Evolutionary conservation across 2,888 invertebrate genomes (phyloP).

Genomic region (Napeogenes inachia): DNA sequence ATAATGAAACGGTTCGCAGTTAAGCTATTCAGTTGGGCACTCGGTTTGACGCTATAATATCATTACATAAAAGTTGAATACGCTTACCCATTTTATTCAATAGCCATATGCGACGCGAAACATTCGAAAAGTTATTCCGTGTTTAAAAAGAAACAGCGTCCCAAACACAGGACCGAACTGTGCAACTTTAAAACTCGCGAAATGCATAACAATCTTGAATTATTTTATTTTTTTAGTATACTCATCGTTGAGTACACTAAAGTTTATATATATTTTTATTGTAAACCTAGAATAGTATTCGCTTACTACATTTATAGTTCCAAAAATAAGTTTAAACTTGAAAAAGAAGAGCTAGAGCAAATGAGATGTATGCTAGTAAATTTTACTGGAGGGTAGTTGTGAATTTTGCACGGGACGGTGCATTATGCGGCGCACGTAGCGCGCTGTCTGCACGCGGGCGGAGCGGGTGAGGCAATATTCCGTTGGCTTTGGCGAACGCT

Average conservation of each 20-base stretch:
- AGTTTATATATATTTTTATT: too few species aligned
- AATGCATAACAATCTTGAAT: slow-evolving; percentile 64
- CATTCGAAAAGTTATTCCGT: slow-evolving; percentile 11
- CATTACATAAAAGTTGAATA: background rate
- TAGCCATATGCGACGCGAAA: slow-evolving; percentile 11
- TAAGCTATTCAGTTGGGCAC: too few species aligned
- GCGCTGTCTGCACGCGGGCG: slow-evolving; percentile 44
- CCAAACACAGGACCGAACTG: slow-evolving; percentile 51
- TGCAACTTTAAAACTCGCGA: slow-evolving; percentile 66
- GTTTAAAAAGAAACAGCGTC: slow-evolving; percentile 43
- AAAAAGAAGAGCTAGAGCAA: slow-evolving; percentile 58
- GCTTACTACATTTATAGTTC: too few species aligned
- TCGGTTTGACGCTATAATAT: too few species aligned
- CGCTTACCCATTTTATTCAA: slow-evolving; percentile 3
- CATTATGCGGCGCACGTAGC: slow-evolving; percentile 75
- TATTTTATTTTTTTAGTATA: too few species aligned
- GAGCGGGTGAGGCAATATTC: slow-evolving; percentile 44
- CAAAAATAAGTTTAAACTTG: slow-evolving; percentile 4
- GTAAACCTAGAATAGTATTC: too few species aligned
- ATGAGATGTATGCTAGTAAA: slow-evolving; percentile 71
- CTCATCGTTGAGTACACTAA: too few species aligned
- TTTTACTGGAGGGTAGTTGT: slow-evolving; percentile 70
- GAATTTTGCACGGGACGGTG: slow-evolving; percentile 70
- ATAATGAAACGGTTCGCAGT: background rate
- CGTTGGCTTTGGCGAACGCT: slow-evolving; percentile 44